Conservation (phyloP, 2,113 vertebrate species). For the Heterochromis multidens region DNA sequence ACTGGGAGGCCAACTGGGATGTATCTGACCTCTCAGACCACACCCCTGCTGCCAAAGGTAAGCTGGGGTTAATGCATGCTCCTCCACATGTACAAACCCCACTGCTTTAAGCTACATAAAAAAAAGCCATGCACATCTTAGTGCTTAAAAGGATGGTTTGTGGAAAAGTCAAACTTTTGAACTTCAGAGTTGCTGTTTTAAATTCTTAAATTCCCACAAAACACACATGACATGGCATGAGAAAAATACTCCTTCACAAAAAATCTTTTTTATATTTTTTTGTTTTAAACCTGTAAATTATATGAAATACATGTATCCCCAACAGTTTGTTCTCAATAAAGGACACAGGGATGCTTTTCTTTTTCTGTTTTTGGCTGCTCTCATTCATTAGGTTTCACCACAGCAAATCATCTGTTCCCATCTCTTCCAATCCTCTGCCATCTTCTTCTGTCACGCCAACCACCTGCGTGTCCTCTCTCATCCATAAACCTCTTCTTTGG, state of each 20-base stretch:
- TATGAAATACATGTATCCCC: neutral
- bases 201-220: neutral
- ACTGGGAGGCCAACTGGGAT: slow-evolving; percentile 74
- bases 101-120: neutral
- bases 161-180: neutral
- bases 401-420: neutral
- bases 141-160: neutral
- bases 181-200: neutral
- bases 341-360: neutral
- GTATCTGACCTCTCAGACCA: slow-evolving; percentile 70
- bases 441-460: neutral
- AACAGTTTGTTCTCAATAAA: neutral
- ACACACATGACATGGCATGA: neutral
- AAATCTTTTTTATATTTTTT: neutral
- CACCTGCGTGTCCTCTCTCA: neutral
- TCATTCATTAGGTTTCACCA: neutral
- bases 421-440: neutral
- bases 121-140: neutral
- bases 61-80: neutral
- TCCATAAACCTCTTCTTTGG: neutral
- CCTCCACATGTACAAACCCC: neutral
- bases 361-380: neutral
- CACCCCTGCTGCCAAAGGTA: slow-evolving; percentile 81
- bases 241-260: neutral
- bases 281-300: neutral